These are phyloP conservation scores for Clarias pachynema DNA, from an alignment of 2,797 vertebrate genomes.

Conservation along the genomic window DNA sequence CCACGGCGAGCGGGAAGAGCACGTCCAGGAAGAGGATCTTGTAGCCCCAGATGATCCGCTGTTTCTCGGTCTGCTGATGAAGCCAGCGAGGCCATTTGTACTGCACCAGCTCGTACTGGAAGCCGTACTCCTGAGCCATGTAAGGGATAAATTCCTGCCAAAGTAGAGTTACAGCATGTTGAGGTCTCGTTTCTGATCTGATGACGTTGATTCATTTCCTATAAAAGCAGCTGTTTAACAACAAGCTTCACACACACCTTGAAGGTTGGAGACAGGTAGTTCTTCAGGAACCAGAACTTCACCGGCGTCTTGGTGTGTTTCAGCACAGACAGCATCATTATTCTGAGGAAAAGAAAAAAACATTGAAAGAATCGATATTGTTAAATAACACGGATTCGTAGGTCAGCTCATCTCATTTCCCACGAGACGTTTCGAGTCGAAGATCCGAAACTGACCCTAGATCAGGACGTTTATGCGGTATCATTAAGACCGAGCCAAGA, in stretches of 20 bases:
- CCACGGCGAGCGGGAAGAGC: conserved; percentile 92
- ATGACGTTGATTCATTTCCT: background rate
- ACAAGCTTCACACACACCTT: conserved; percentile 76
- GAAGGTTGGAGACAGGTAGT: conserved; percentile 96
- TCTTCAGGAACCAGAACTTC: conserved; percentile 99
- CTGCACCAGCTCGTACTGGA: conserved; percentile 92
- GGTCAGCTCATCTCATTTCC: background rate
- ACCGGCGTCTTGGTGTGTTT: conserved; percentile 96
- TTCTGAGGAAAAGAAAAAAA: conserved; percentile 70
- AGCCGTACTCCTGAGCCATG: conserved; percentile 88
- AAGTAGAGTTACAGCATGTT: background rate
- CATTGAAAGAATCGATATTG: background rate
- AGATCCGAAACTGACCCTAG: background rate
- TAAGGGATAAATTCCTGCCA: conserved; percentile 88
- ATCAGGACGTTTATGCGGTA: background rate
- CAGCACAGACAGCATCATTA: conserved; percentile 98
- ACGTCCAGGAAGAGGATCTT: conserved; percentile 98
- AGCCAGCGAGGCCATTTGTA: conserved; percentile 98
- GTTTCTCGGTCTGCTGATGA: conserved; percentile 93
- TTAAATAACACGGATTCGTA: background rate
- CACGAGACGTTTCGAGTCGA: background rate
- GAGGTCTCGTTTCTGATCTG: background rate
- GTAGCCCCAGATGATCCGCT: conserved; percentile 97
- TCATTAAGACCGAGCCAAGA: background rate
- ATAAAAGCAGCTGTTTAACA: no score